These are phyloP conservation scores for Indri indri DNA, from an alignment of 2,113 vertebrate genomes.

Conservation along the genomic window DNA sequence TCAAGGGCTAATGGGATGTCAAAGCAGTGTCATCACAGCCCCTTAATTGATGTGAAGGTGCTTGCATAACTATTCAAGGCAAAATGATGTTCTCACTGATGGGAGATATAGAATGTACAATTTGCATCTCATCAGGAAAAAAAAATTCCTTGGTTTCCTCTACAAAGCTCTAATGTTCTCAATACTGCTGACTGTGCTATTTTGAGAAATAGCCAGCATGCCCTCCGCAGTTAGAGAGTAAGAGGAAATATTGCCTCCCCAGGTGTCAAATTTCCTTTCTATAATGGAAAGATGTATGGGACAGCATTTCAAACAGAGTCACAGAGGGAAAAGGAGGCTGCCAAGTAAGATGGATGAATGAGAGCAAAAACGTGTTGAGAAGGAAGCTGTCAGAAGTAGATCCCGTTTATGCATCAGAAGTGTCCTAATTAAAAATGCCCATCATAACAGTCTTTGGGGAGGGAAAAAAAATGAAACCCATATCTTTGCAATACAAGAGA, in stretches of 20 bases:
- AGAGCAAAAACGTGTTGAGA: conserved; percentile 71
- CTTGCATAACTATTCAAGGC: conserved; percentile 61
- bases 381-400: conserved; percentile 72
- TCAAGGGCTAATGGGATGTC: conserved; percentile 63
- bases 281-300: conserved; percentile 74
- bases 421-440: conserved; percentile 79
- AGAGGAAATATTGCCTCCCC: conserved; percentile 75
- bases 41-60: conserved; percentile 74
- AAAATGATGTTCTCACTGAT: conserved; percentile 69
- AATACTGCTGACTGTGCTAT: conserved; percentile 68
- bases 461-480: not conserved
- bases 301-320: conserved; percentile 77
- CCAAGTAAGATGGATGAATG: conserved; percentile 78
- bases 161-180: conserved; percentile 65
- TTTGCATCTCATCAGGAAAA: conserved; percentile 72
- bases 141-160: conserved; percentile 54
- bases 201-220: conserved; percentile 68
- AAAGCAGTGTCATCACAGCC: conserved; percentile 56
- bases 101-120: conserved; percentile 70
- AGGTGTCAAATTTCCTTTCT: conserved; percentile 75
- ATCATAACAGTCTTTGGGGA: conserved; percentile 52
- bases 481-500: not conserved
- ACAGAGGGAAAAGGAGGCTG: conserved; percentile 64
- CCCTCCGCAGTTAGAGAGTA: conserved; percentile 52
- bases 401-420: conserved; percentile 54